These are phyloP conservation scores for Dicroscelio sp. DNA, from an alignment of 2,888 invertebrate species.

Conservation along the genomic window DNA sequence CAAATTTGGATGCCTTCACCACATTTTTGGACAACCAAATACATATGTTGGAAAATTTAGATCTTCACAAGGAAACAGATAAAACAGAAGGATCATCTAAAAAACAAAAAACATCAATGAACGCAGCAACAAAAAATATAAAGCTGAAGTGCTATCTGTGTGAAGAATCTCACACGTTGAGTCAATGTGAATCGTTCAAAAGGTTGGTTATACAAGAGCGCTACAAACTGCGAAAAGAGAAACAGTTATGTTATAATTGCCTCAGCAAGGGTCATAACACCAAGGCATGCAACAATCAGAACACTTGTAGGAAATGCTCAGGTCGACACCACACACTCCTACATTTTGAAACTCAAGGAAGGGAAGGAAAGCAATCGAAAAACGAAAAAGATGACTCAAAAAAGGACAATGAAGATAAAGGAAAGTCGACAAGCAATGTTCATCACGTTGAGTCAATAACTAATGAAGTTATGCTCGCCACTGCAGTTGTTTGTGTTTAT, in stretches of 20 bases:
- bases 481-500: background rate
- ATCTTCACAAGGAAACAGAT: background rate
- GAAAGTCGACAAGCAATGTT: background rate
- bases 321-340: background rate
- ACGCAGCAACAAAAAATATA: background rate
- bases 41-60: background rate
- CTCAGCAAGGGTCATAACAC: background rate
- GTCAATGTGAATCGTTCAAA: background rate
- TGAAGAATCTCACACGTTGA: background rate
- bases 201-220: background rate
- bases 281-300: background rate
- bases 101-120: background rate
- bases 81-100: background rate
- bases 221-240: background rate
- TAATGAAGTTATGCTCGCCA: background rate
- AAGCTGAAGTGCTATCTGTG: background rate
- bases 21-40: background rate
- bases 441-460: background rate
- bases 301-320: background rate
- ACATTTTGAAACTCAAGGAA: background rate
- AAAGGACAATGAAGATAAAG: background rate
- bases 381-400: background rate
- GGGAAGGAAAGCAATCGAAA: background rate
- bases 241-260: background rate
- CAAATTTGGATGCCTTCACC: background rate